These are phyloP conservation scores for Calidris pygmaea DNA, from an alignment of 2,113 vertebrate species.

Conservation along the genomic window DNA sequence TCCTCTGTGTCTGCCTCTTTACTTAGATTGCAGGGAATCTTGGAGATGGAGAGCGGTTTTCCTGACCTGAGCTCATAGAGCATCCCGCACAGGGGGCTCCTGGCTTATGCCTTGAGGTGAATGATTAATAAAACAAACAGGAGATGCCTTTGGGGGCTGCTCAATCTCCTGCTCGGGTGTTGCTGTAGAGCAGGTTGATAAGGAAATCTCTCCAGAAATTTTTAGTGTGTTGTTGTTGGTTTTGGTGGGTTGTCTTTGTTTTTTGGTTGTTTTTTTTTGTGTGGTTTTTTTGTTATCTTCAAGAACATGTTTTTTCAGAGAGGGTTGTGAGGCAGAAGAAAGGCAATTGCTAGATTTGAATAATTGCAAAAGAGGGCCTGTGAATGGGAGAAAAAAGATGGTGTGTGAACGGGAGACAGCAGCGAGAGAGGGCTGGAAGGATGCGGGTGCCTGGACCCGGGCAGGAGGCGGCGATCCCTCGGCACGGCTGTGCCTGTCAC, in stretches of 20 bases:
- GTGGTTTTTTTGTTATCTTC: not conserved
- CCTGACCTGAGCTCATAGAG: not conserved
- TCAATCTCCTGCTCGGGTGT: not conserved
- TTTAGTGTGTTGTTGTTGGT: not conserved
- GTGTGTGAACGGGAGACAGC: not conserved
- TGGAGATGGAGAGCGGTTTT: not conserved
- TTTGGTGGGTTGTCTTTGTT: not conserved
- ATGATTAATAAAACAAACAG: not conserved
- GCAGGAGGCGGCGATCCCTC: not conserved
- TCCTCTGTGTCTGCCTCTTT: not conserved
- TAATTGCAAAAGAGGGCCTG: not conserved
- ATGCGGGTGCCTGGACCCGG: fast-evolving
- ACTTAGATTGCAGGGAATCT: not conserved
- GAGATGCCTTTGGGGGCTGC: not conserved
- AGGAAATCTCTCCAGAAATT: not conserved
- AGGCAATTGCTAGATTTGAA: not conserved
- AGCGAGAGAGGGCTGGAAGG: not conserved
- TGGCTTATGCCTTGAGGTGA: not conserved
- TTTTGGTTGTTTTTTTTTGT: not conserved
- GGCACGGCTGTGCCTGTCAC: not conserved
- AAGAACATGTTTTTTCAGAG: fast-evolving
- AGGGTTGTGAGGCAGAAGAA: not conserved
- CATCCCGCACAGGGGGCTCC: not conserved
- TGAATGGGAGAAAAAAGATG: no score
- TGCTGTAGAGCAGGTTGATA: not conserved